These are phyloP conservation scores for Nestor notabilis DNA, from an alignment of 2,113 vertebrate species.

Conservation along the genomic window DNA sequence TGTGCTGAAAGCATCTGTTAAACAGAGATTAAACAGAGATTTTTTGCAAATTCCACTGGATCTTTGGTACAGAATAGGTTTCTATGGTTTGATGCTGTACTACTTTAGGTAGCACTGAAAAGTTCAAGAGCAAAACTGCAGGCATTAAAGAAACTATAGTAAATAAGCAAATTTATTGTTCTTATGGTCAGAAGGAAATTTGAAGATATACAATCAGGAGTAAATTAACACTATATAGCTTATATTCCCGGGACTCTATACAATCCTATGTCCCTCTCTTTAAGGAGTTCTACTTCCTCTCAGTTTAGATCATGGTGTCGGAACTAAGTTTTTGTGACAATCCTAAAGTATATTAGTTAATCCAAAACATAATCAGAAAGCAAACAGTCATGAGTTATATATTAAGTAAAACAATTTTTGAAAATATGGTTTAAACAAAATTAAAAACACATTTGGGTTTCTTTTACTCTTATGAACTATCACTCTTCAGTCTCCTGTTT, in stretches of 20 bases:
- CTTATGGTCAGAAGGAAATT: background rate
- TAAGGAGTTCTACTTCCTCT: background rate
- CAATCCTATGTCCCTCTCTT: background rate
- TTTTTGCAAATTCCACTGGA: background rate
- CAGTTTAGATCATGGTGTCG: background rate
- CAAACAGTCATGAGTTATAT: background rate
- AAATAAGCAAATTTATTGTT: background rate
- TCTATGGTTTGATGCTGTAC: background rate
- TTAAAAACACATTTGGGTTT: background rate
- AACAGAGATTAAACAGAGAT: background rate
- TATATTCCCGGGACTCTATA: background rate
- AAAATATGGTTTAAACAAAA: background rate
- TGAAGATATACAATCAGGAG: background rate
- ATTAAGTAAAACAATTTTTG: background rate
- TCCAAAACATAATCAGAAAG: background rate
- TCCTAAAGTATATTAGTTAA: background rate
- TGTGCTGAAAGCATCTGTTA: background rate
- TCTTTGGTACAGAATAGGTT: background rate
- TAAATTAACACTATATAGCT: background rate
- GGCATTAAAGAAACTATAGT: background rate
- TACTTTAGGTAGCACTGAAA: background rate
- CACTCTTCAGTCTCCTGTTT: background rate
- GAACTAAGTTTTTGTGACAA: background rate
- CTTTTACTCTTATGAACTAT: background rate
- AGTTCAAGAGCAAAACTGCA: background rate